These are phyloP conservation scores for Hyperoplus lanceolatus DNA, from an alignment of 2,797 vertebrate genomes.

Conservation along the genomic window DNA sequence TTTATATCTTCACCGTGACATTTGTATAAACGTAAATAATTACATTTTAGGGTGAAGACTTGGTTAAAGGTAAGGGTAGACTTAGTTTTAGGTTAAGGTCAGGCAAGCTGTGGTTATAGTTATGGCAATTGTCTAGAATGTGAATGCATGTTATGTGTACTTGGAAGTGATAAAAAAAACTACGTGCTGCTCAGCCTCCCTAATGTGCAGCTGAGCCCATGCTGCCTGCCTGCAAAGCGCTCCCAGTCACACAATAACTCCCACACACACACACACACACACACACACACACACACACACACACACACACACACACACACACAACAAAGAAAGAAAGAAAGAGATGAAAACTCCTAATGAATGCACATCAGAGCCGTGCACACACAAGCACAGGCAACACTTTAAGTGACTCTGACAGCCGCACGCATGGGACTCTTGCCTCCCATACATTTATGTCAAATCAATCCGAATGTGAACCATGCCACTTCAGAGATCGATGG, in stretches of 20 bases:
- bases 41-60: too few species aligned
- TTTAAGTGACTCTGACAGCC: conserved; percentile 36
- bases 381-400: conserved; percentile 8
- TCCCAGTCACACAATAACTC: conserved; percentile 58
- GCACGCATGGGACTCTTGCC: conserved; percentile 29
- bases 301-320: background rate
- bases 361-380: conserved; percentile 21
- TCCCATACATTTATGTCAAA: conserved; percentile 32
- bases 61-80: too few species aligned
- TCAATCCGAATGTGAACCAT: conserved; percentile 47
- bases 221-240: conserved; percentile 58
- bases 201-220: conserved; percentile 38
- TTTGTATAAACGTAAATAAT: too few species aligned
- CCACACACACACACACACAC: conserved; percentile 44
- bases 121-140: too few species aligned
- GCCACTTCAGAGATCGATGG: conserved; percentile 20
- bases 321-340: too few species aligned
- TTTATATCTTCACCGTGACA: too few species aligned
- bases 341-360: conserved; percentile 40
- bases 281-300: conserved; percentile 12
- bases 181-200: too few species aligned
- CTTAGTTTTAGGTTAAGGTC: too few species aligned
- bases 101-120: too few species aligned
- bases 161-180: too few species aligned
- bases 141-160: too few species aligned